Base-by-base conservation (phyloP, 2,113 vertebrate genomes). In the Spea bombifrons region DNA sequence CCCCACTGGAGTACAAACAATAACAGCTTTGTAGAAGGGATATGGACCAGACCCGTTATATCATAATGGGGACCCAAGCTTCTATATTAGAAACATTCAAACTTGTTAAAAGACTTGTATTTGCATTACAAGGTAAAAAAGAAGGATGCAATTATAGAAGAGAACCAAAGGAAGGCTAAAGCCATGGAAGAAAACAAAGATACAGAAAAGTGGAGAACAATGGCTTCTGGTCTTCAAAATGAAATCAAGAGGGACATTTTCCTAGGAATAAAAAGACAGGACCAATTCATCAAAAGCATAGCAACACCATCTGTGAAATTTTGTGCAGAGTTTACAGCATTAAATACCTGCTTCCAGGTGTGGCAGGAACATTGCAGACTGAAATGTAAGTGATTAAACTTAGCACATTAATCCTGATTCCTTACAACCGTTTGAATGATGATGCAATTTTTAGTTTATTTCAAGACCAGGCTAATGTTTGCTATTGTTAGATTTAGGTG, bases 261-360 rank as follows among this genome's bases (percentile, higher is more conserved):
- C 46, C 72, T 73, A 78, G 84, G 69, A 77, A 81, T 83, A 80
- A 82, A 48, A 70, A 85, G 82, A 3, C 43, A 73, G 49, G 71
- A 86, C 47, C 17, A 71, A 73, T 81, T 84, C 45, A 66, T 85
- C 73, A 83, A 81, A 78, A 75, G 1, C 44, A 63, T 50, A 64
- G 49, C 57, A 13, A 82, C 44, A 52, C 75, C 64, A 74, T 75
- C 52, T 81, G 64, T 80, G 44, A 86, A 81, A 81, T 30, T 43
- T 80, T 52, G 49, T 67, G 75, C 83, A 84, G 76, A 86, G 76
- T 68, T 66, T 49, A 68, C 55, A 78, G 67, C 13, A 52, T 66
- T 87, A 57, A 78, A 77, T 57, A 16, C 44, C n/a, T 82, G 81
- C 75, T 82, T 86, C 85, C 69, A 84, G 0, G 47, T 83, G 7